Percentiles rank a stretch among this genome's conserved stretches.
Evolutionary conservation across 2,797 vertebrate genomes (phyloP).

Genomic region (Apogon hyalosoma): DNA sequence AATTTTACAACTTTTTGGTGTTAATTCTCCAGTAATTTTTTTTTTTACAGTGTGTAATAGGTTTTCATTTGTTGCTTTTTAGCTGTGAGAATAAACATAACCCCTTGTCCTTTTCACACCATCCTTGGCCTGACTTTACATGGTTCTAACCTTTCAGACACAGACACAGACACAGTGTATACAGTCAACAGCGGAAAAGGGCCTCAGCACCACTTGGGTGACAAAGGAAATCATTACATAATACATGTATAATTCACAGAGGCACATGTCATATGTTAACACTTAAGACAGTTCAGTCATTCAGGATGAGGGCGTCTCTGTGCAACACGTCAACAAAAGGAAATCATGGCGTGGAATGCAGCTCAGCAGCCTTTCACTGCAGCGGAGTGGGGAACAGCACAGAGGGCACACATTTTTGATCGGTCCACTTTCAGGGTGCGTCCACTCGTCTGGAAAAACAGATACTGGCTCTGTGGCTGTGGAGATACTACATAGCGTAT

Average conservation of each 20-base stretch:
- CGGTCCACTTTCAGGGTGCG: constrained; percentile 51
- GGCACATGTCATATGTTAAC: background rate
- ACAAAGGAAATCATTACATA: background rate
- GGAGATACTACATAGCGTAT: background rate
- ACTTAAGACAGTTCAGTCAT: constrained; percentile 1
- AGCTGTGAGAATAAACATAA: no score
- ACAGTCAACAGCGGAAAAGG: constrained; percentile 48
- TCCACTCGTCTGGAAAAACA: constrained; percentile 44
- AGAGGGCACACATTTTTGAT: constrained; percentile 59
- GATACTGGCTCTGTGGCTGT: constrained; percentile 27
- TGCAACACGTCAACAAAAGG: constrained; percentile 46
- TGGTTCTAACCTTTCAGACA: background rate
- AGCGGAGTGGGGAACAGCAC: constrained; percentile 26
- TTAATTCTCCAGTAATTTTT: no score
- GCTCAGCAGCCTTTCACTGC: constrained; percentile 53
- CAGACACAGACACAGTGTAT: constrained; percentile 26
- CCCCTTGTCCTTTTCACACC: background rate
- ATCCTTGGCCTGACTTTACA: background rate
- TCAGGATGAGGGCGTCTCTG: constrained; percentile 62
- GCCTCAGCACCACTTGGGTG: background rate
- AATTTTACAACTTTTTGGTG: no score
- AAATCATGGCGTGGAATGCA: constrained; percentile 73
- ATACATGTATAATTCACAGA: background rate
- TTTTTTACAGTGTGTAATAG: no score
- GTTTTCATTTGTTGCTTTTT: no score